Base-by-base conservation (phyloP, 1,140 invertebrate genomes). In the Atta texana region DNA sequence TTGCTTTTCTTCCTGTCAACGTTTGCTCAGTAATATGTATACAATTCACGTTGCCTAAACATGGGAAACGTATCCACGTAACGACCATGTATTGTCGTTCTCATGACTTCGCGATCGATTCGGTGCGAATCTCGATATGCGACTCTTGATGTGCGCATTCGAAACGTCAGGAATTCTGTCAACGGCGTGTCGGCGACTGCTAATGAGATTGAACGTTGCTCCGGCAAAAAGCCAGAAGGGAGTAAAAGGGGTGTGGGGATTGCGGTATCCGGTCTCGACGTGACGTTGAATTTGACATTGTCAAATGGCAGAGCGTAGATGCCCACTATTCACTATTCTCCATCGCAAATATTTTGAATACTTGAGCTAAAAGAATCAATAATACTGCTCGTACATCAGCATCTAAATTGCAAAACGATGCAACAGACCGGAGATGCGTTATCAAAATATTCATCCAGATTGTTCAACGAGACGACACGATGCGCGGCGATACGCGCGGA, bases 401-500 rank as follows among this genome's bases (percentile, higher is more conserved):
- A 80, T 80, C 63, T 80, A 80, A 51, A 68, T 80, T 68, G 77
- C 49, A 80, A 68, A 80, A 68, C 63, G 31, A 24, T 31, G 24
- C 76, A 10, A 21, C 77, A n/a, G 31, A 24, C 28, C 49, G 66
- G 31, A 61, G 31, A 55, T 31, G 76, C 59, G 76, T 80, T 80
- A 80, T 28, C 49, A 24, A 80, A 80, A 80, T 80, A 80, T 80
- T 80, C 77, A 80, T 80, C 49, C 77, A 49, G n/a, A 80, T 53
- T 80, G 61, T 57, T 80, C 28, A 28, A 53, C 49, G 34, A 7
- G n/a, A 28, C 39, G 51, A 57, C 28, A 39, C 34, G 57, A 57
- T n/a, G 57, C 34, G 57, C 34, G 16, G 16, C 44, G 61, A n/a
- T 31, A 49, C 72, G 31, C 59, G 63, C 76, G 61, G 16, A 3